Conservation (phyloP, 2,888 invertebrate genomes). For the Drosophila quinaria region DNA sequence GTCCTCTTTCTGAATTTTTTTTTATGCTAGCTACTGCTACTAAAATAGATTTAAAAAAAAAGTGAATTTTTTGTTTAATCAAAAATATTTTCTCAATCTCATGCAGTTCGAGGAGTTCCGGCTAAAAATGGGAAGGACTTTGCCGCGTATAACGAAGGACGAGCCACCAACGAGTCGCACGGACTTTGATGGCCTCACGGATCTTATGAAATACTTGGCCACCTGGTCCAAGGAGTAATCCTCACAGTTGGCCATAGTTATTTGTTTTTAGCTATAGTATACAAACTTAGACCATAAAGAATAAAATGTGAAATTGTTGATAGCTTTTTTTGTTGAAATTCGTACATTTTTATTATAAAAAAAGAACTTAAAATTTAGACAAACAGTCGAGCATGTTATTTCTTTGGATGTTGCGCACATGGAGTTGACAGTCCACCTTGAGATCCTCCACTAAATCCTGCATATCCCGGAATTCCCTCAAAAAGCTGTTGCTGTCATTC, state of each 20-base stretch:
- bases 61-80: background rate
- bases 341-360: background rate
- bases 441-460: constrained; percentile 64
- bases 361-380: constrained; percentile 18
- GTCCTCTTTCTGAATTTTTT: no score
- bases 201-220: constrained; percentile 92
- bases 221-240: constrained; percentile 85
- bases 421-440: constrained; percentile 47
- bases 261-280: constrained; percentile 3
- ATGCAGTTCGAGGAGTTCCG: constrained; percentile 93
- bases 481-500: constrained; percentile 59
- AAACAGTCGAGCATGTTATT: constrained; percentile 44
- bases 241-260: background rate
- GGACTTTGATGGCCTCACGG: constrained; percentile 94
- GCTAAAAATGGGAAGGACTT: constrained; percentile 90
- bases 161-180: constrained; percentile 93
- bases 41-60: no score
- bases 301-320: constrained; percentile 1
- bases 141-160: constrained; percentile 92
- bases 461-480: constrained; percentile 63
- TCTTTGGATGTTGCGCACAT: constrained; percentile 27
- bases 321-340: background rate
- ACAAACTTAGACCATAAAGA: constrained; percentile 8
- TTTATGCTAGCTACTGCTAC: no score
- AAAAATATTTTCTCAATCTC: no score